Evolutionary conservation across 2,888 invertebrate species (phyloP).

Genomic region (Watsonalla cultraria): DNA sequence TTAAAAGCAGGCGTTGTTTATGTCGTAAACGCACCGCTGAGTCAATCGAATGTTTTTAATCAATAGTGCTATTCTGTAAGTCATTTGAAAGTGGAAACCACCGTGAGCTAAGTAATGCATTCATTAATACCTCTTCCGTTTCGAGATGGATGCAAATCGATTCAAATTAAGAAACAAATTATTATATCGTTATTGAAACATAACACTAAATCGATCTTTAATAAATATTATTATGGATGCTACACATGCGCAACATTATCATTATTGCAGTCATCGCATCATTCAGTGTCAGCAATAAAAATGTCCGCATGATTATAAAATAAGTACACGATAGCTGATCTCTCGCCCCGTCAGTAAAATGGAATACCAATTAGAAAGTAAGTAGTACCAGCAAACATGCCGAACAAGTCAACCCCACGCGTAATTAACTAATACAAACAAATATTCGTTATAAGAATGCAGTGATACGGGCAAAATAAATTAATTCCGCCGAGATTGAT

Average conservation of each 20-base stretch:
- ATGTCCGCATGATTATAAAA: not conserved
- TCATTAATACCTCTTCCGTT: no score
- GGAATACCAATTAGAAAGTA: no score
- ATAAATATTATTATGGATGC: not conserved
- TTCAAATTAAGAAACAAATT: constrained; percentile 69
- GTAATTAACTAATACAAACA: constrained; percentile 20
- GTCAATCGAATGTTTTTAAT: constrained; percentile 56
- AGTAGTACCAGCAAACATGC: not conserved
- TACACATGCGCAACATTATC: not conserved
- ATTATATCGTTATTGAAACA: constrained; percentile 48
- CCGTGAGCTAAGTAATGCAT: no score
- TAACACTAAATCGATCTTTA: no score
- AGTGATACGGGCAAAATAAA: constrained; percentile 40
- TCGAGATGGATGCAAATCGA: constrained; percentile 49
- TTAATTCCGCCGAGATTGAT: constrained; percentile 39
- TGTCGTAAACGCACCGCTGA: constrained; percentile 38
- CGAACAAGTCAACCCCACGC: not conserved
- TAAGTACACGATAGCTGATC: not conserved
- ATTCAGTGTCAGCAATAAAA: not conserved
- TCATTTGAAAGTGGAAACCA: no score
- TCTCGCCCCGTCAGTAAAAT: not conserved
- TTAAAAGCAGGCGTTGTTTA: constrained; percentile 5
- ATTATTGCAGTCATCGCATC: not conserved
- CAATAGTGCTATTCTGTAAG: constrained; percentile 8
- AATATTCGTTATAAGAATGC: constrained; percentile 36